Percentiles rank a stretch among this genome's conserved stretches.
These are phyloP conservation scores for Mionectes olivaceus DNA, from an alignment of 2,797 vertebrate species.

Conservation along the genomic window DNA sequence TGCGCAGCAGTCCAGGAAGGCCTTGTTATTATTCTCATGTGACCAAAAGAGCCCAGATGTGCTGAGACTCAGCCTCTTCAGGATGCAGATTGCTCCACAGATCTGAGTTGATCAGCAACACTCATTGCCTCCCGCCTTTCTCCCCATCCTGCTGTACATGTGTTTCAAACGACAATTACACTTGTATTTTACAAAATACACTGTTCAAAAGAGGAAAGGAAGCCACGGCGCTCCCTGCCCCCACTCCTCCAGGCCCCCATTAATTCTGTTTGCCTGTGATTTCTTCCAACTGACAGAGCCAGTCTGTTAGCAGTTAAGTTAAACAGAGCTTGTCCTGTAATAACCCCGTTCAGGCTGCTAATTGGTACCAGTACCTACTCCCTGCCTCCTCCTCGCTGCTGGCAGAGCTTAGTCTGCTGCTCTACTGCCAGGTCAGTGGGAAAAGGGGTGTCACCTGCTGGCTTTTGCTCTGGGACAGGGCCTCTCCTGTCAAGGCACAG, in stretches of 20 bases:
- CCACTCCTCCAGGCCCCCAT: slow-evolving; percentile 49
- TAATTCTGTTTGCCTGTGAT: slow-evolving; percentile 73
- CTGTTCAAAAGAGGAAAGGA: slow-evolving; percentile 2
- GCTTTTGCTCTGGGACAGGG: neutral
- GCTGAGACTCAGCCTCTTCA: neutral
- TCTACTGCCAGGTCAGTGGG: neutral
- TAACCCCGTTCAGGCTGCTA: slow-evolving; percentile 68
- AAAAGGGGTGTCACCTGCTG: neutral
- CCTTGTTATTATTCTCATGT: slow-evolving; percentile 11
- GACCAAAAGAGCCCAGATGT: slow-evolving; percentile 29
- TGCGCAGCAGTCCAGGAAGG: neutral
- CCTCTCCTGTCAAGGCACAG: neutral
- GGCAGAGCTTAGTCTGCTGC: neutral
- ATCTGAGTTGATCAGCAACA: neutral
- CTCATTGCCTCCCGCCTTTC: neutral
- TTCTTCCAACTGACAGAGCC: slow-evolving; percentile 77
- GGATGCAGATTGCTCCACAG: neutral
- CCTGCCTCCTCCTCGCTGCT: neutral
- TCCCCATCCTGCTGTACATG: neutral
- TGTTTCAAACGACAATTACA: slow-evolving; percentile 38
- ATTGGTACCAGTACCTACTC: slow-evolving; percentile 71
- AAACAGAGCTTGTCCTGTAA: slow-evolving; percentile 77
- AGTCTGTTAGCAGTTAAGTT: slow-evolving; percentile 75
- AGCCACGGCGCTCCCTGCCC: slow-evolving; percentile 36
- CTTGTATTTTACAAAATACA: slow-evolving; percentile 53